Evolutionary conservation across 2,888 invertebrate species (phyloP).

Genomic region (Papilio demoleus): DNA sequence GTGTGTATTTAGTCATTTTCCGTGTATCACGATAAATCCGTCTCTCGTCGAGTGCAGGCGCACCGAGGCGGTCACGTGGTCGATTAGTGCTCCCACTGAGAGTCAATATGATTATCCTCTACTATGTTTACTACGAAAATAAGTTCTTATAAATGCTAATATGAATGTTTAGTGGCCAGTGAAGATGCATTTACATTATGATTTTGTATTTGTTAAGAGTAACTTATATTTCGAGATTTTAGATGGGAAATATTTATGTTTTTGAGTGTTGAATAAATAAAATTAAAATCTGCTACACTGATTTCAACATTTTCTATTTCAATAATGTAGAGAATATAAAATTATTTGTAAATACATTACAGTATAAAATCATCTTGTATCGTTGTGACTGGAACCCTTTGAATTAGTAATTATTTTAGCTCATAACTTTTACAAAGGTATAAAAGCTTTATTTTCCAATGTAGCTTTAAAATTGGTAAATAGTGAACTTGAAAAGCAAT

Average conservation of each 20-base stretch:
- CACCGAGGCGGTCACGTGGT: conserved; percentile 27
- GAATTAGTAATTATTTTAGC: neutral
- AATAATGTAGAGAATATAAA: conserved; percentile 11
- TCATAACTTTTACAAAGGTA: neutral
- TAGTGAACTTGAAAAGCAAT: neutral
- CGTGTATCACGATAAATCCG: conserved; percentile 39
- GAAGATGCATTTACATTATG: neutral
- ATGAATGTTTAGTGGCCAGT: neutral
- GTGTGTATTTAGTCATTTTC: conserved; percentile 9
- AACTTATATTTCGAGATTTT: no score
- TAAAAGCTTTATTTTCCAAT: neutral
- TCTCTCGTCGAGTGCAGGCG: conserved; percentile 21
- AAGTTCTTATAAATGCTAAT: conserved; percentile 3
- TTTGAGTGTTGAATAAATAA: no score
- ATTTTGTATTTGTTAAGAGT: neutral
- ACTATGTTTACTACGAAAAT: conserved; percentile 16
- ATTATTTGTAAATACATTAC: neutral
- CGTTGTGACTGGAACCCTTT: neutral
- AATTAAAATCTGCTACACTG: no score
- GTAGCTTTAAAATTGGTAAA: neutral
- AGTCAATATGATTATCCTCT: conserved; percentile 12
- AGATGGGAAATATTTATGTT: no score
- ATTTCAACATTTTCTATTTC: neutral
- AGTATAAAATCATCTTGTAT: neutral
- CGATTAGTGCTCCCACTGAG: conserved; percentile 15